A percentile compares a stretch with the other conserved stretches of the same genome.
phyloP scores from a whole-genome alignment of 2,888 invertebrate species.

The Heliconius cydno region DNA sequence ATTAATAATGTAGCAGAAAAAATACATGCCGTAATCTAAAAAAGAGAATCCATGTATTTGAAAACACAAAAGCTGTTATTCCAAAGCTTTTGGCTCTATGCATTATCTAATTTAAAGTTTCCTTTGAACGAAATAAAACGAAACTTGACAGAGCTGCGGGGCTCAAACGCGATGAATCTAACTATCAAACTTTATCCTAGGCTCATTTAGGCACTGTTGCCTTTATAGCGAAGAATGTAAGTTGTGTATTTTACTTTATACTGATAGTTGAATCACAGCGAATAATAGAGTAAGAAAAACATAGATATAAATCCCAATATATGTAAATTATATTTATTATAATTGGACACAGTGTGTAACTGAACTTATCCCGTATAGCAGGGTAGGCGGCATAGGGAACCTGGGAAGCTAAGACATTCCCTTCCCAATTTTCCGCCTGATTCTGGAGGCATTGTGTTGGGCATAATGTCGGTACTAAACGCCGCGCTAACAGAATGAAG shows the following conservation, averaged over 20 bases:
- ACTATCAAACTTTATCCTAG: constrained; percentile 38
- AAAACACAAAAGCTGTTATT: not conserved
- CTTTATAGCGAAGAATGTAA: not conserved
- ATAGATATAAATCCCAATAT: too few species aligned
- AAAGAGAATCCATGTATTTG: not conserved
- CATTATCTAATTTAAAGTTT: constrained; percentile 39
- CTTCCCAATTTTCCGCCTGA: too few species aligned
- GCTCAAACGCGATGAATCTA: constrained; percentile 22
- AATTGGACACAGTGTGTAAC: not conserved
- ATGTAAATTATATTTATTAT: not conserved
- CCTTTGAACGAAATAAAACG: constrained; percentile 38
- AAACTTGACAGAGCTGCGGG: constrained; percentile 31
- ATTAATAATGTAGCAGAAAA: not conserved
- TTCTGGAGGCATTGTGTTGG: too few species aligned
- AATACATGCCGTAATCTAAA: not conserved
- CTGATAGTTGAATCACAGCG: not conserved
- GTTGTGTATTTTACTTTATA: not conserved
- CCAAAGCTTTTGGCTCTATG: constrained; percentile 21
- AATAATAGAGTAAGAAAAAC: not conserved
- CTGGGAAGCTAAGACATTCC: too few species aligned
- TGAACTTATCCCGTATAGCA: too few species aligned
- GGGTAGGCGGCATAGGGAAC: too few species aligned
- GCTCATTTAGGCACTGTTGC: constrained; percentile 19
- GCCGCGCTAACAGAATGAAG: too few species aligned
- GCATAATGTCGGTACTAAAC: too few species aligned